Conservation (phyloP, 1,140 invertebrate species). For the Papilio xuthus region DNA sequence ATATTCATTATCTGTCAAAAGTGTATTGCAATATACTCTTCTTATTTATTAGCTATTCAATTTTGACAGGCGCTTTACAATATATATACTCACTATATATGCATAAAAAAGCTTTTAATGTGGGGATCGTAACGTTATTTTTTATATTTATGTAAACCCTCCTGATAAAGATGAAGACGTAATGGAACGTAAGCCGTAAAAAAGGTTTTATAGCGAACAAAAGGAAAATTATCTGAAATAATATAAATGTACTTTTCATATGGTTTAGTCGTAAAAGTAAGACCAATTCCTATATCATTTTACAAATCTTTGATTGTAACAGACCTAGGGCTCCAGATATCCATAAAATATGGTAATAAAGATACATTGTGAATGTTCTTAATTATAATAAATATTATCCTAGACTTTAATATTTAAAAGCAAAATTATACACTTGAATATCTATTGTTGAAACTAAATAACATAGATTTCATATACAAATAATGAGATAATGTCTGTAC, state of each 20-base stretch:
- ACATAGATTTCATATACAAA: neutral
- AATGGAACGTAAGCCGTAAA: slow-evolving; percentile 21
- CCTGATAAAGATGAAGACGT: slow-evolving; percentile 9
- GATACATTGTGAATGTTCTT: neutral
- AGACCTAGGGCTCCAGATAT: neutral
- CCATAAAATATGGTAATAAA: neutral
- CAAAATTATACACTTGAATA: neutral
- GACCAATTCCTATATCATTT: neutral
- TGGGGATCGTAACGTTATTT: neutral
- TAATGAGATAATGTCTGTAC: neutral
- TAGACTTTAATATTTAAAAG: neutral
- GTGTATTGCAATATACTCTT: neutral
- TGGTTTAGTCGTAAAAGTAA: neutral
- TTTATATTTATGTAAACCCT: slow-evolving; percentile 13
- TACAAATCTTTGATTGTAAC: neutral
- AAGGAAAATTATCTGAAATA: slow-evolving; percentile 17
- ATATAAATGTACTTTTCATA: slow-evolving; percentile 14
- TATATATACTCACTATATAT: neutral
- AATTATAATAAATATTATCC: neutral
- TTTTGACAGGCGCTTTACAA: slow-evolving; percentile 11
- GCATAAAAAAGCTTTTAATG: slow-evolving; percentile 11
- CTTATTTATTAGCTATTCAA: neutral
- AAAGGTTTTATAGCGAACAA: slow-evolving; percentile 10
- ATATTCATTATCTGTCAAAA: neutral
- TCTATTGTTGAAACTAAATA: neutral